Conservation (phyloP, 2,113 vertebrate genomes). For the Pelecanus crispus region DNA sequence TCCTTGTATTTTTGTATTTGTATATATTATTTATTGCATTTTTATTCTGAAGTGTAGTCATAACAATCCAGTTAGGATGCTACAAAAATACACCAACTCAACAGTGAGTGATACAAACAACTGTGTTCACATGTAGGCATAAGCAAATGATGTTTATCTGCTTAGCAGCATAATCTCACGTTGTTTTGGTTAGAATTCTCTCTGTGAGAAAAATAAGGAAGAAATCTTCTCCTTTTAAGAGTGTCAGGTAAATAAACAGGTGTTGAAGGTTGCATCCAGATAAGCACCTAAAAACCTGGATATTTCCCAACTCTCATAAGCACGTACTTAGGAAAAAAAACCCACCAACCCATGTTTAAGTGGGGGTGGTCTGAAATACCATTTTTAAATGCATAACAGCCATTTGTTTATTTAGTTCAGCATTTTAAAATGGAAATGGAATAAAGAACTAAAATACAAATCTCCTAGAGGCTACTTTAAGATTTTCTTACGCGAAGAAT, state of each 20-base stretch:
- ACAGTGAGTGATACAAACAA: background rate
- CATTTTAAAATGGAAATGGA: background rate
- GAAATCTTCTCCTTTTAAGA: background rate
- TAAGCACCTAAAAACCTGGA: background rate
- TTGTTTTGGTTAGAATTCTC: background rate
- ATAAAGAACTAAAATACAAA: background rate
- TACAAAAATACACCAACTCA: background rate
- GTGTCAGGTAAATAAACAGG: background rate
- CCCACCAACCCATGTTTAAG: background rate
- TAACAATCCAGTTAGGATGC: background rate
- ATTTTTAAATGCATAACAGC: background rate
- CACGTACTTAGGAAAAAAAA: background rate
- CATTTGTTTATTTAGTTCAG: background rate
- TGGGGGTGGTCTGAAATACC: background rate
- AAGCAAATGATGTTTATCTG: background rate
- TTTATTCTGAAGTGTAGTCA: background rate
- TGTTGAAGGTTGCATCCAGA: background rate
- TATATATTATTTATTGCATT: slow-evolving; percentile 30
- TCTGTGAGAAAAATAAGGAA: background rate
- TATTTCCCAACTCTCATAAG: background rate
- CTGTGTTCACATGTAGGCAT: background rate
- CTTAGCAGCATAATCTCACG: background rate
- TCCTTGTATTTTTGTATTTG: slow-evolving; percentile 14
- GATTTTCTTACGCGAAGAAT: background rate
- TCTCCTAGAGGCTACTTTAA: background rate